Percentiles rank a stretch among this genome's conserved stretches.
Conservation (phyloP, 2,797 vertebrate species). For the Rhinella marina region DNA sequence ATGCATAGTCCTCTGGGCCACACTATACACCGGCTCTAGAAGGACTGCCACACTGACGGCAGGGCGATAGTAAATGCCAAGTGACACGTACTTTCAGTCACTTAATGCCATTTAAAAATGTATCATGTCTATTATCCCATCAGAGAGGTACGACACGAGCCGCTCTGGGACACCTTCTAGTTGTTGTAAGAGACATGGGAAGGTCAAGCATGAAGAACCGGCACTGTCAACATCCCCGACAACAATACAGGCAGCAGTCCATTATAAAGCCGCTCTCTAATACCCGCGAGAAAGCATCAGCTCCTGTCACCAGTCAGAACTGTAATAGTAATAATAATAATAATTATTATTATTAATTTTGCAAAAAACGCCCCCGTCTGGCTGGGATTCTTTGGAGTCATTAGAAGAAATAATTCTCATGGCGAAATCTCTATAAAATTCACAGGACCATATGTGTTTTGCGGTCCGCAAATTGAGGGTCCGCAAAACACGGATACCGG, state of each 20-base stretch:
- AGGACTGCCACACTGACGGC: neutral
- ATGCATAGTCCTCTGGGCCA: neutral
- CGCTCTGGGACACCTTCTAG: neutral
- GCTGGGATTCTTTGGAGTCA: neutral
- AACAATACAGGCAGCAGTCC: neutral
- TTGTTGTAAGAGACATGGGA: neutral
- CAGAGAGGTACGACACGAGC: neutral
- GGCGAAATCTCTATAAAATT: too few relatives aligned
- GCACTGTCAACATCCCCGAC: neutral
- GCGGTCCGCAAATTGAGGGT: too few relatives aligned
- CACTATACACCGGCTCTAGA: neutral
- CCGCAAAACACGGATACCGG: too few relatives aligned
- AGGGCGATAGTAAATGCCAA: conserved; percentile 9
- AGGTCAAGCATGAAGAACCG: conserved; percentile 1
- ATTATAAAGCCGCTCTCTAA: neutral
- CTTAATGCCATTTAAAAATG: neutral
- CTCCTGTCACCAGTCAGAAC: neutral
- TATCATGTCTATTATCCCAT: conserved; percentile 10
- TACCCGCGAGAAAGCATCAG: too few relatives aligned
- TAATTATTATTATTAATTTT: neutral
- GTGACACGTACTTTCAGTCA: neutral
- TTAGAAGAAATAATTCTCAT: too few relatives aligned
- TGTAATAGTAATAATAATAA: too few relatives aligned
- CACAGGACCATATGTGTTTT: too few relatives aligned
- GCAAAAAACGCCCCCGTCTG: neutral